Percentiles rank a stretch among this genome's conserved stretches.
Conservation (phyloP, 2,888 invertebrate species). For the Aethes cnicana region DNA sequence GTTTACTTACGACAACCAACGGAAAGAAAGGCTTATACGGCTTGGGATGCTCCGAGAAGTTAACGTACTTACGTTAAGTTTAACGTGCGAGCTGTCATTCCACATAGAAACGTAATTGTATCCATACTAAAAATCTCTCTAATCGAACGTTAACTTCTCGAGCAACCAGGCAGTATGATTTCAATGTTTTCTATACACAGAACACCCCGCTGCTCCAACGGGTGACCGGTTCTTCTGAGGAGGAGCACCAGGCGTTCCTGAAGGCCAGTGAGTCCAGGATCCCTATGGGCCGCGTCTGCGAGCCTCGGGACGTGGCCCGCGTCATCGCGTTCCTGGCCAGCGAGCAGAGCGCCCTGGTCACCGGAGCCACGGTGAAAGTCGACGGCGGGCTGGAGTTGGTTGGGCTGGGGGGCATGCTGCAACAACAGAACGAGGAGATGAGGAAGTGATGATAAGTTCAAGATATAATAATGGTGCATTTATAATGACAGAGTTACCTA, state of each 20-base stretch:
- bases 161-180: no score
- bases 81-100: no score
- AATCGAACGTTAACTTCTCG: no score
- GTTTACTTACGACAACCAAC: no score
- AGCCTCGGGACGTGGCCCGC: conserved; percentile 88
- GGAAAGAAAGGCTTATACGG: no score
- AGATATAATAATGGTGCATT: no score
- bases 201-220: conserved; percentile 22
- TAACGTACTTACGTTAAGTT: no score
- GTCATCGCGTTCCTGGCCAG: conserved; percentile 92
- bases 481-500: no score
- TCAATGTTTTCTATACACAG: neutral
- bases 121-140: no score
- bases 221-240: conserved; percentile 17
- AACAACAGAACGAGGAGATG: conserved; percentile 14
- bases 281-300: conserved; percentile 89
- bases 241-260: conserved; percentile 25
- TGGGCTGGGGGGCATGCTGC: conserved; percentile 23
- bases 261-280: conserved; percentile 84
- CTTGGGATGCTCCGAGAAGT: no score
- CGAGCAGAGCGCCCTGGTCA: conserved; percentile 88
- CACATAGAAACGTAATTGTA: no score
- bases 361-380: conserved; percentile 79
- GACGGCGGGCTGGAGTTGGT: conserved; percentile 25
- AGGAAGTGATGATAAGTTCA: neutral